Evolutionary conservation across 2,888 invertebrate species (phyloP).

Genomic region (Stenolophus ochropezus): DNA sequence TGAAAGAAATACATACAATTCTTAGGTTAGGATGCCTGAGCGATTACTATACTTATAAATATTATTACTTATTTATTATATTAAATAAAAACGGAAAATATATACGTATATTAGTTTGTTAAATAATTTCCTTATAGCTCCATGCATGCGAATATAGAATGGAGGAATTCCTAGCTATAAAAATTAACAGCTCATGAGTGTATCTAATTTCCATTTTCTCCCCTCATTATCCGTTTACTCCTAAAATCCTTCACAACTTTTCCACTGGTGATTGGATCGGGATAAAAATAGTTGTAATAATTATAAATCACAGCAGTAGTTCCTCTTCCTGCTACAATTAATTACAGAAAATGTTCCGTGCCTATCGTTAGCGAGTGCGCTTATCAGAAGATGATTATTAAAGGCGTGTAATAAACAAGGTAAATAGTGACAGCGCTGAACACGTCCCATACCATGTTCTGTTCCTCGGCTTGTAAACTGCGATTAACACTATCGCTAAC

Average conservation of each 20-base stretch:
- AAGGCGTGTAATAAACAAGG: slow-evolving; percentile 37
- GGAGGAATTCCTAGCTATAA: too few relatives aligned
- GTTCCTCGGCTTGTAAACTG: slow-evolving; percentile 11
- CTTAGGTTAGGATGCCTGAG: too few relatives aligned
- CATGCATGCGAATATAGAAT: background rate
- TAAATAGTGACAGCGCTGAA: slow-evolving; percentile 30
- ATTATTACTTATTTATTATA: too few relatives aligned
- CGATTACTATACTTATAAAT: too few relatives aligned
- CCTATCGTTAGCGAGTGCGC: slow-evolving; percentile 25
- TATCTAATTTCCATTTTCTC: too few relatives aligned
- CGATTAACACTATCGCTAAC: slow-evolving; percentile 48
- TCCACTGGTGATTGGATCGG: background rate
- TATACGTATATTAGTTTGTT: too few relatives aligned
- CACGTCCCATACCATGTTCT: slow-evolving; percentile 29
- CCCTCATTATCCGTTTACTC: background rate
- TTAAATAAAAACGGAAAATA: too few relatives aligned
- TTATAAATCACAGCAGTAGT: slow-evolving; percentile 15
- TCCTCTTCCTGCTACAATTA: slow-evolving; percentile 30
- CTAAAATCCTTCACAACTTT: background rate
- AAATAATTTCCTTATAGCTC: too few relatives aligned
- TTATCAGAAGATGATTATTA: slow-evolving; percentile 38
- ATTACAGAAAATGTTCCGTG: slow-evolving; percentile 15
- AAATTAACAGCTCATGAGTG: background rate
- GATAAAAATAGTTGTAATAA: background rate
- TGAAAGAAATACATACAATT: too few relatives aligned